Conservation (phyloP, 2,113 vertebrate species). For the Indicator indicator region DNA sequence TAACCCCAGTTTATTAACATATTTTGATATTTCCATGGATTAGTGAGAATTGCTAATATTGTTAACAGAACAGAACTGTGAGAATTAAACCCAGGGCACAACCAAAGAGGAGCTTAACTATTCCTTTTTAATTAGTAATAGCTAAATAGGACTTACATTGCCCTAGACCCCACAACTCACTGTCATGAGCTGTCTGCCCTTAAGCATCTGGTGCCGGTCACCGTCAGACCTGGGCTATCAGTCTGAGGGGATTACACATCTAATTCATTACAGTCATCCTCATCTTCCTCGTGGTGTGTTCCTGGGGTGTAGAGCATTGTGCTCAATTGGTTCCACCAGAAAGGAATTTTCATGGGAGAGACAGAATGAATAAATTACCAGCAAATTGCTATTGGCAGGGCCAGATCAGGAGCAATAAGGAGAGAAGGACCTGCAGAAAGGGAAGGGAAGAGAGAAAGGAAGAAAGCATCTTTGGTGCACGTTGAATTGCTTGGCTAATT, state of each 20-base stretch:
- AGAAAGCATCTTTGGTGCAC: not conserved
- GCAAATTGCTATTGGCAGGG: slow-evolving; percentile 41
- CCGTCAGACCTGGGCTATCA: not conserved
- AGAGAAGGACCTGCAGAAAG: slow-evolving; percentile 23
- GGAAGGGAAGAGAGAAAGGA: not conserved
- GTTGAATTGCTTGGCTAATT: slow-evolving; percentile 5
- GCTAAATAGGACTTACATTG: not conserved
- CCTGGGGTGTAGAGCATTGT: slow-evolving; percentile 6
- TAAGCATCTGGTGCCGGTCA: not conserved
- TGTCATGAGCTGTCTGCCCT: accelerated
- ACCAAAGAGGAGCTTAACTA: not conserved
- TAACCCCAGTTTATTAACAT: not conserved
- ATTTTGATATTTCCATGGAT: not conserved
- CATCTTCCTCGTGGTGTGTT: not conserved
- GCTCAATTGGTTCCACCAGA: slow-evolving; percentile 13
- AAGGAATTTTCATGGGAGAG: slow-evolving; percentile 52
- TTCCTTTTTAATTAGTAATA: not conserved
- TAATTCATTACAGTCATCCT: slow-evolving; percentile 1
- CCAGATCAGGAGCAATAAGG: not conserved
- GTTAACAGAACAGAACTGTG: not conserved
- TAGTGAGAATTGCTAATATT: not conserved
- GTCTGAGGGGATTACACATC: not conserved
- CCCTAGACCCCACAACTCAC: accelerated
- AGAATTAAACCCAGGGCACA: not conserved
- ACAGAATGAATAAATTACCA: slow-evolving; percentile 32